Conservation (phyloP, 2,797 vertebrate genomes). For the Triplophysa yarkandensis region DNA sequence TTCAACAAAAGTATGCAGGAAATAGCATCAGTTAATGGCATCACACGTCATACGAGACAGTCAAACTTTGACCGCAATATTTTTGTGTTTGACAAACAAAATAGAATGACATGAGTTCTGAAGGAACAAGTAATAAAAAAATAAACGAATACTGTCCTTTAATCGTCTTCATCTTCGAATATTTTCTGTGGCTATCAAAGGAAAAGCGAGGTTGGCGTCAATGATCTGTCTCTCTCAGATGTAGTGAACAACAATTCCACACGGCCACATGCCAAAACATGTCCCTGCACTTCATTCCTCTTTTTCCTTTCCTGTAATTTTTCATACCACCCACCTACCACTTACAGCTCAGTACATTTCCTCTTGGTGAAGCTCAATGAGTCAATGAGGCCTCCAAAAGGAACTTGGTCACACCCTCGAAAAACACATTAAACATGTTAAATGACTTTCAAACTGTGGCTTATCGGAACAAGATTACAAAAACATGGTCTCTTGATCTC, state of each 20-base stretch:
- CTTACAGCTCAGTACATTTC: constrained; percentile 52
- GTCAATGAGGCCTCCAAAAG: constrained; percentile 39
- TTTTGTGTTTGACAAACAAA: neutral
- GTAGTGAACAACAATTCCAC: constrained; percentile 20
- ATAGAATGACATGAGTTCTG: neutral
- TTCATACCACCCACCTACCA: constrained; percentile 48
- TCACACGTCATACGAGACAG: neutral
- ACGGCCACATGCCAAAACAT: constrained; percentile 42
- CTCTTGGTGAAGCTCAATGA: constrained; percentile 37
- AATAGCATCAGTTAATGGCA: neutral
- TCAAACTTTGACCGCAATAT: neutral
- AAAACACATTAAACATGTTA: constrained; percentile 18
- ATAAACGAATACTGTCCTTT: neutral
- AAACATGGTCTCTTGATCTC: neutral
- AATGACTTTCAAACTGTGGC: neutral
- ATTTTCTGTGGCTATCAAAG: neutral
- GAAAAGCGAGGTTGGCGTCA: constrained; percentile 6
- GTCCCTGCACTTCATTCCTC: constrained; percentile 35
- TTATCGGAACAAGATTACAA: neutral
- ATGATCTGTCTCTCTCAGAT: constrained; percentile 24
- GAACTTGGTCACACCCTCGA: constrained; percentile 16
- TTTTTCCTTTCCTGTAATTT: constrained; percentile 52
- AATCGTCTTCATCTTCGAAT: neutral
- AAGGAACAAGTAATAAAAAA: too few relatives aligned
- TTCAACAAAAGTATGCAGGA: too few relatives aligned